Evolutionary conservation across 2,888 invertebrate genomes (phyloP).

Genomic region (Watsonalla binaria): DNA sequence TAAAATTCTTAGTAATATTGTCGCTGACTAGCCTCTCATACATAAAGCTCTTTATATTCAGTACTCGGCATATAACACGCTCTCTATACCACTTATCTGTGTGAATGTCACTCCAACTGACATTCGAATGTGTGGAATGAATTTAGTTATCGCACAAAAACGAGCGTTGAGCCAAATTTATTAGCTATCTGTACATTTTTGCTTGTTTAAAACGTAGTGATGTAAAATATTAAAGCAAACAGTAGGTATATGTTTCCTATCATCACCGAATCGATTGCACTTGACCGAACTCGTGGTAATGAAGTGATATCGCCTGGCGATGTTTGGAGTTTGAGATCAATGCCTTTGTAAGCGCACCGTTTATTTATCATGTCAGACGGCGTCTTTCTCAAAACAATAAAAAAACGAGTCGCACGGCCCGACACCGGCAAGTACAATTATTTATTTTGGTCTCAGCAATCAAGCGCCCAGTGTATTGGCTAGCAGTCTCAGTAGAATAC

Average conservation of each 20-base stretch:
- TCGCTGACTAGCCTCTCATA: not conserved
- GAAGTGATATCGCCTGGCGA: slow-evolving; percentile 16
- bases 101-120: not conserved
- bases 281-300: slow-evolving; percentile 18
- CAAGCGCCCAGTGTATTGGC: slow-evolving; percentile 17
- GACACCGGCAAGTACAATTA: slow-evolving; percentile 17
- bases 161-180: not conserved
- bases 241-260: no score
- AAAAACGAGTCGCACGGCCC: slow-evolving; percentile 12
- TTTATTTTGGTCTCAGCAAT: slow-evolving; percentile 31
- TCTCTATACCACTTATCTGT: not conserved
- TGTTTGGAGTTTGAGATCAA: slow-evolving; percentile 20
- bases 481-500: not conserved
- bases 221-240: no score
- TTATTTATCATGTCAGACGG: slow-evolving; percentile 9
- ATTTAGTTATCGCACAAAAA: not conserved
- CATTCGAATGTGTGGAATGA: not conserved
- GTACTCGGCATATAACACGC: not conserved
- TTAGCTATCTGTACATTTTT: not conserved
- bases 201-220: no score
- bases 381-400: slow-evolving; percentile 15
- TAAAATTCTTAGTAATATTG: not conserved
- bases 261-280: slow-evolving; percentile 13
- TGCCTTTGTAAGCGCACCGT: slow-evolving; percentile 17
- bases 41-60: not conserved